Evolutionary conservation across 1,140 invertebrate genomes (phyloP), one percentile per base, ranked within the genome.

Genomic region (Eciton burchellii): DNA sequence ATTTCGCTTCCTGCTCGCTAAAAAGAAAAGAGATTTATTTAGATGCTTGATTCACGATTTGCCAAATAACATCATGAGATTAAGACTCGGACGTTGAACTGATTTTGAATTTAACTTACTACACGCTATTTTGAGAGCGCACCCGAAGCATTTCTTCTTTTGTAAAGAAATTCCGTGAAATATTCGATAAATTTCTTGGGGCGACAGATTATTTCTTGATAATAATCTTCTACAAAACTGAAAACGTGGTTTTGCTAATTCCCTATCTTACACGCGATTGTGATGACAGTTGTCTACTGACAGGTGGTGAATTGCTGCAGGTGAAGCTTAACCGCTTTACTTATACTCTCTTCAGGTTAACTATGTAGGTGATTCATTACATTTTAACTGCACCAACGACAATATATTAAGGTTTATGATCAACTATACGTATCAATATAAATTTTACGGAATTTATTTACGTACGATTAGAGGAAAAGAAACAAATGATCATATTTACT

Each of bases 1-100:
- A 96, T 91, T 95, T 96, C 8, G 95, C 95, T 92, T 96, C 96
- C 89, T 95, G 95, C 93, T 96, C 96, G 88, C 92, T 92, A 74
- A 70, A 59, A 79, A 68, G 16, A 66, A 76, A 76, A 47, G 1
- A 77, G 5, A 76, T 14, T 57, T 9, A 43, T 79, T 83, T 12
- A 19, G 16, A 62, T 8, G 12, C 24, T n/a, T 74, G n/a, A n/a
- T 45, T 73, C 12, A 62, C 11, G 16, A 73, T 29, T 1, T 29
- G 21, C 35, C 9, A 54, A 29, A 49, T 12, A 35, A 21, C 11
- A 19, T 52, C 4, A 0, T 0, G 16, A 29, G 54, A 41, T 29
- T 54, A 54, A 60, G 16, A 3, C 1, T 43, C 24, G 9, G 4
- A 26, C 21, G 21, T 19, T 54, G 5, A 4, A 35, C 35, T 35